phyloP scores from a whole-genome alignment of 1,140 invertebrate species.

The Pteromalus puparum region DNA sequence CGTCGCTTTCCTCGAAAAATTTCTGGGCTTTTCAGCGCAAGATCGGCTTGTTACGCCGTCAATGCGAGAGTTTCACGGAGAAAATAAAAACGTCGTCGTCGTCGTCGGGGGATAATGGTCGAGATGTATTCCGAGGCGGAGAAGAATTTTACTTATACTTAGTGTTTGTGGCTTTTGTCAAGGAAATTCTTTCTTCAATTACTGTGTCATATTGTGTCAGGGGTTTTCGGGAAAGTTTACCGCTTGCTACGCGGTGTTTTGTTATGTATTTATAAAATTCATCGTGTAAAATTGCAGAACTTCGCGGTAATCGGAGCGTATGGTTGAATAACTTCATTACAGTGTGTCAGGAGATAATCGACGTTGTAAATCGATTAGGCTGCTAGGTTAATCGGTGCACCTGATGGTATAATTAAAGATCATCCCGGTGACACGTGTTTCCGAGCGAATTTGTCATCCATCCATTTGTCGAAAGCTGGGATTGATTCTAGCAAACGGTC shows the following conservation, averaged over 20 bases:
- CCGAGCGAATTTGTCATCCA: neutral
- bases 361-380: neutral
- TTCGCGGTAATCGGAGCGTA: too few species aligned
- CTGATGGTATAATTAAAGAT: conserved; percentile 1
- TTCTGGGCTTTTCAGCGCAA: conserved; percentile 27
- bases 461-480: neutral
- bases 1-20: conserved; percentile 5
- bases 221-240: neutral
- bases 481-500: neutral
- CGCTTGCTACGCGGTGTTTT: too few species aligned
- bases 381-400: neutral
- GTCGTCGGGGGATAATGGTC: too few species aligned
- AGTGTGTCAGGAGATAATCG: neutral
- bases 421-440: neutral
- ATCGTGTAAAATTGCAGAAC: too few species aligned
- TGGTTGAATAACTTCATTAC: neutral
- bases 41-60: neutral
- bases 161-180: too few species aligned
- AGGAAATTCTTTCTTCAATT: too few species aligned
- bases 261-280: too few species aligned
- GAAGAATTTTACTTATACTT: neutral
- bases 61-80: neutral
- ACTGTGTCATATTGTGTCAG: too few species aligned
- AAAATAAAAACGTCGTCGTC: neutral
- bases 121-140: neutral